These are phyloP conservation scores for Gortyna flavago DNA, from an alignment of 2,888 invertebrate genomes.

Conservation along the genomic window DNA sequence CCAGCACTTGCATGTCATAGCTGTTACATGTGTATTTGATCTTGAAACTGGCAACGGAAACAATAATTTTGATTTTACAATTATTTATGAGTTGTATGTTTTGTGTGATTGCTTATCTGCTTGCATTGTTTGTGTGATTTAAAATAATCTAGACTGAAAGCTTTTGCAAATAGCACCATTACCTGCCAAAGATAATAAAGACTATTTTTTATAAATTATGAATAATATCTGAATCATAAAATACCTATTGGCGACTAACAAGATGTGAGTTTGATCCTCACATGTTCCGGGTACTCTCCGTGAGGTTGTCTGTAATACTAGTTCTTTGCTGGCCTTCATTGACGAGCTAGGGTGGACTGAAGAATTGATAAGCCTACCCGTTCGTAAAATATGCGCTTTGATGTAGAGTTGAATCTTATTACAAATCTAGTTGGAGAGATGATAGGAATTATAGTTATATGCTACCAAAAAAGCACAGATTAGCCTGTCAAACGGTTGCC, in stretches of 20 bases:
- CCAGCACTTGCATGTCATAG: constrained; percentile 15
- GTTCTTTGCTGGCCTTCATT: not conserved
- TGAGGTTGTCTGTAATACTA: not conserved
- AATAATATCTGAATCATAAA: not conserved
- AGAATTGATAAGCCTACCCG: not conserved
- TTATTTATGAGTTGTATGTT: not conserved
- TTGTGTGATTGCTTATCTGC: constrained; percentile 20
- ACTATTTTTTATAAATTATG: not conserved
- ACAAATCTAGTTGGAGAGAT: not conserved
- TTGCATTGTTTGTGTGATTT: constrained; percentile 1
- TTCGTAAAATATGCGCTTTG: not conserved
- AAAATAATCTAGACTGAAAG: not conserved
- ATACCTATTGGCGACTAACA: not conserved
- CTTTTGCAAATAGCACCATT: not conserved
- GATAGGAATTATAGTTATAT: not conserved
- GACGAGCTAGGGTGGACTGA: not conserved
- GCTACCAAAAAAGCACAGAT: not conserved
- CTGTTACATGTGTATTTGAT: not conserved
- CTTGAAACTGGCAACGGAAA: not conserved
- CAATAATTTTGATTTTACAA: not conserved
- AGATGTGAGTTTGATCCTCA: not conserved
- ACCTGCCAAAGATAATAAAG: not conserved
- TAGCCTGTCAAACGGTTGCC: not conserved
- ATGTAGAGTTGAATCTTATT: not conserved
- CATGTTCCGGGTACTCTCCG: not conserved